These are phyloP conservation scores for Rhinopomastus cyanomelas DNA, from an alignment of 2,113 vertebrate genomes.

Conservation along the genomic window DNA sequence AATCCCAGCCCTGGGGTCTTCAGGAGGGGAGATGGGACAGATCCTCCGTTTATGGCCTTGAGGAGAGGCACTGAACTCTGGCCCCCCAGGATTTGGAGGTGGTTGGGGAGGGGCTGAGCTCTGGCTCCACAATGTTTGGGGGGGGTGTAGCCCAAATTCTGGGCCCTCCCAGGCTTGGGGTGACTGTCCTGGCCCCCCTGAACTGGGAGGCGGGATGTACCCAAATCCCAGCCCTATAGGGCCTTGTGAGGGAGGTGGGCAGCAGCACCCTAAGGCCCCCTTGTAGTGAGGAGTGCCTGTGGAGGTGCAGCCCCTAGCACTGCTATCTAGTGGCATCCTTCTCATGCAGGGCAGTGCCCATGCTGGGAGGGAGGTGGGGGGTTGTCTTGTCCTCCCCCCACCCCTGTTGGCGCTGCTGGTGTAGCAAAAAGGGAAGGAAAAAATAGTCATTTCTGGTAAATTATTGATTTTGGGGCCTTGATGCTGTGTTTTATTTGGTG, in stretches of 20 bases:
- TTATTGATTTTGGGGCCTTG: neutral
- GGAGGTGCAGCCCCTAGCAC: neutral
- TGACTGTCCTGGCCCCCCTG: neutral
- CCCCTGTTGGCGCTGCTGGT: neutral
- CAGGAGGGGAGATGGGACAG: no score
- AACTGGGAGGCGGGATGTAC: neutral
- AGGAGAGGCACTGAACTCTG: neutral
- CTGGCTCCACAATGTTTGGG: neutral
- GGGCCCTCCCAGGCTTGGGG: neutral
- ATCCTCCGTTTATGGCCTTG: no score
- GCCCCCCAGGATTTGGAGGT: no score
- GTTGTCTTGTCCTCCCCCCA: no score
- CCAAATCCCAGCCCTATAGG: neutral
- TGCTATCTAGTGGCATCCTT: neutral
- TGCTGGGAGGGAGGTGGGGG: neutral
- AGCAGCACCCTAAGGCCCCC: fast-evolving
- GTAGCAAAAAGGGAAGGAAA: neutral
- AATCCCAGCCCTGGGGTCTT: neutral
- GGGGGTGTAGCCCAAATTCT: neutral
- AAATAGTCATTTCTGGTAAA: neutral
- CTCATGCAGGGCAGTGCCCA: fast-evolving
- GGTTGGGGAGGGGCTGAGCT: neutral
- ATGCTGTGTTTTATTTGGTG: neutral
- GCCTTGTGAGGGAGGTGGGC: neutral
- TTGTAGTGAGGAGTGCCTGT: fast-evolving